These are phyloP conservation scores for Machimus rusticus DNA, from an alignment of 2,888 invertebrate species.

Conservation along the genomic window DNA sequence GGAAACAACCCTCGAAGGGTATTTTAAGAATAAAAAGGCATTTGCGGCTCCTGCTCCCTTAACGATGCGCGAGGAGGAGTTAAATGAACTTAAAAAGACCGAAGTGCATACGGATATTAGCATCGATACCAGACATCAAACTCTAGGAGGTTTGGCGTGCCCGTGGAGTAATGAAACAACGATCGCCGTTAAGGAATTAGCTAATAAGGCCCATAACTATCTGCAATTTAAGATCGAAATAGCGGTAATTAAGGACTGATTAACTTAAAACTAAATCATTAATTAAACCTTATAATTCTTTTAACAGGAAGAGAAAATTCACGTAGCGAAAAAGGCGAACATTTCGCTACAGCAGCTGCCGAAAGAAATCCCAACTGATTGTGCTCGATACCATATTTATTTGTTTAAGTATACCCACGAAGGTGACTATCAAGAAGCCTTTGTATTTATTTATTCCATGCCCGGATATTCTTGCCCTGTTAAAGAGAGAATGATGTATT, in stretches of 20 bases:
- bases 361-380: slow-evolving; percentile 80
- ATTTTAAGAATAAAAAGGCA: slow-evolving; percentile 78
- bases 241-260: slow-evolving; percentile 56
- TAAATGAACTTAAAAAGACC: slow-evolving; percentile 77
- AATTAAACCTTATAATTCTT: slow-evolving; percentile 50
- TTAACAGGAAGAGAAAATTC: slow-evolving; percentile 78
- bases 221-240: slow-evolving; percentile 88
- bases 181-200: slow-evolving; percentile 77
- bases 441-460: slow-evolving; percentile 98
- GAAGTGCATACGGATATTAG: slow-evolving; percentile 78
- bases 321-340: slow-evolving; percentile 77
- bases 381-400: slow-evolving; percentile 85
- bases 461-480: slow-evolving; percentile 96
- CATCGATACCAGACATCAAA: slow-evolving; percentile 86
- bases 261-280: neutral
- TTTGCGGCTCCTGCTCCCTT: slow-evolving; percentile 88
- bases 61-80: slow-evolving; percentile 85
- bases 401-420: slow-evolving; percentile 92
- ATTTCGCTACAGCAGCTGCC: slow-evolving; percentile 75
- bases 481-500: slow-evolving; percentile 98
- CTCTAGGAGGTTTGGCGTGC: slow-evolving; percentile 88
- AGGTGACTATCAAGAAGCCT: slow-evolving; percentile 85
- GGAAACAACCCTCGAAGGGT: slow-evolving; percentile 84
- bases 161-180: slow-evolving; percentile 85
- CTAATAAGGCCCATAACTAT: slow-evolving; percentile 81